These are phyloP conservation scores for Drosophila atripex DNA, from an alignment of 2,888 invertebrate species.

Conservation along the genomic window DNA sequence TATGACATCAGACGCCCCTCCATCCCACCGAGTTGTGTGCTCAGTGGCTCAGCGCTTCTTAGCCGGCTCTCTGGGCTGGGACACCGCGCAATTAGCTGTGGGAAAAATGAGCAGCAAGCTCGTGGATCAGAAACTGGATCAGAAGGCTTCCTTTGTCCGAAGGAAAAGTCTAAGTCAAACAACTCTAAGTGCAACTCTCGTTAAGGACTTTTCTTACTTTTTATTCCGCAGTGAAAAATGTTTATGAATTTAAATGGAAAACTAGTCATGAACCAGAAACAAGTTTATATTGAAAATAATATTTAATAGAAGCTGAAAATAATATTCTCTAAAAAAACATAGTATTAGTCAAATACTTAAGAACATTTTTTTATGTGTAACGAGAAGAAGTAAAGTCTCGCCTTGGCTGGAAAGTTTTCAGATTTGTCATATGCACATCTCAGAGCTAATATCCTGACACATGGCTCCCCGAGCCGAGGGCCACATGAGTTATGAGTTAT, in stretches of 20 bases:
- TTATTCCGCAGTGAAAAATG: conserved; percentile 40
- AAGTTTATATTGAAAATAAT: conserved; percentile 21
- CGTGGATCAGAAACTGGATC: conserved; percentile 11
- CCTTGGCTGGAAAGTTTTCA: conserved; percentile 58
- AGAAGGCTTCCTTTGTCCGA: conserved; percentile 34
- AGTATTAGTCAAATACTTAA: too few species aligned
- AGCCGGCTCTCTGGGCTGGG: conserved; percentile 47
- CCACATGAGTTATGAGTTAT: conserved; percentile 42
- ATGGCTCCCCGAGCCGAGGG: conserved; percentile 36
- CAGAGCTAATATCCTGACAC: conserved; percentile 59
- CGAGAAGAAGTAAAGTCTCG: conserved; percentile 36
- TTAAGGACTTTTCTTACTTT: conserved; percentile 8
- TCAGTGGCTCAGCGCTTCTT: conserved; percentile 64
- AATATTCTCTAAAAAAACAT: too few species aligned
- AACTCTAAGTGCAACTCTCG: conserved; percentile 49
- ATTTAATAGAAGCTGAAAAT: too few species aligned
- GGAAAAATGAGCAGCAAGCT: conserved; percentile 64
- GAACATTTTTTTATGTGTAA: conserved; percentile 21
- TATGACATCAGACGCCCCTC: conserved; percentile 57
- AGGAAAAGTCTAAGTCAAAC: conserved; percentile 66
- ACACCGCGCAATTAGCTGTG: conserved; percentile 70
- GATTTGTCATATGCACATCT: conserved; percentile 74
- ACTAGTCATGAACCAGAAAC: conserved; percentile 7
- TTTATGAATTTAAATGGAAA: conserved; percentile 48
- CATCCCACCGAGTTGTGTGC: conserved; percentile 48